Conservation (phyloP, 2,888 invertebrate genomes). For the Tridacna crocea region DNA sequence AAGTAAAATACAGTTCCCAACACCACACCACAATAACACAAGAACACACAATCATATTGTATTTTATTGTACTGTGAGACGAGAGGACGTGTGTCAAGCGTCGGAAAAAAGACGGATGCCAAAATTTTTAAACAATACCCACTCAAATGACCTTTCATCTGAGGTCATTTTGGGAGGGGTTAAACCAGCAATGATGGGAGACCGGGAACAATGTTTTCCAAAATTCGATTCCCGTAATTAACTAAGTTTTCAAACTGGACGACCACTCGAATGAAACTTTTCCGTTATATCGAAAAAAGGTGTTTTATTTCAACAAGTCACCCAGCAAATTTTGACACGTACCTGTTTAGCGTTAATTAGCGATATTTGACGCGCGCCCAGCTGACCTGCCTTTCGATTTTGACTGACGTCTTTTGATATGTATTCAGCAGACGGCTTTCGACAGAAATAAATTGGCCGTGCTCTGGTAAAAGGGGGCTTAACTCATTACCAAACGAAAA, state of each 20-base stretch:
- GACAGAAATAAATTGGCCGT: background rate
- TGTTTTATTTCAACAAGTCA: slow-evolving; percentile 22
- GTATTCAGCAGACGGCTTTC: background rate
- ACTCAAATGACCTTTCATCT: slow-evolving; percentile 31
- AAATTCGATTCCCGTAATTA: slow-evolving; percentile 25
- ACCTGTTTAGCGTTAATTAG: slow-evolving; percentile 51
- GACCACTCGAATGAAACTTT: slow-evolving; percentile 18
- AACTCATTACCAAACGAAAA: too few relatives aligned
- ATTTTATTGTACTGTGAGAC: background rate
- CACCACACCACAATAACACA: too few relatives aligned
- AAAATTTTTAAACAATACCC: slow-evolving; percentile 14
- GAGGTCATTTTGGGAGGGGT: slow-evolving; percentile 38
- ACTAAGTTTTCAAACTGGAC: slow-evolving; percentile 23
- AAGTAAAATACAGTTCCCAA: too few relatives aligned
- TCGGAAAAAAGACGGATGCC: slow-evolving; percentile 16
- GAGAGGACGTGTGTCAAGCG: background rate
- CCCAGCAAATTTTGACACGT: slow-evolving; percentile 52
- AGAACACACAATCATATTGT: too few relatives aligned
- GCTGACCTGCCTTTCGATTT: background rate
- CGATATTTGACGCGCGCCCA: slow-evolving; percentile 54
- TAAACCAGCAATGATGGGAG: slow-evolving; percentile 15
- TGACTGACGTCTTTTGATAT: background rate
- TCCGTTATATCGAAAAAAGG: slow-evolving; percentile 25
- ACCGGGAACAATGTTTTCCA: slow-evolving; percentile 33
- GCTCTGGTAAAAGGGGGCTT: too few relatives aligned